Base-by-base conservation (phyloP, 2,888 invertebrate genomes). In the Creontiades dilutus region DNA sequence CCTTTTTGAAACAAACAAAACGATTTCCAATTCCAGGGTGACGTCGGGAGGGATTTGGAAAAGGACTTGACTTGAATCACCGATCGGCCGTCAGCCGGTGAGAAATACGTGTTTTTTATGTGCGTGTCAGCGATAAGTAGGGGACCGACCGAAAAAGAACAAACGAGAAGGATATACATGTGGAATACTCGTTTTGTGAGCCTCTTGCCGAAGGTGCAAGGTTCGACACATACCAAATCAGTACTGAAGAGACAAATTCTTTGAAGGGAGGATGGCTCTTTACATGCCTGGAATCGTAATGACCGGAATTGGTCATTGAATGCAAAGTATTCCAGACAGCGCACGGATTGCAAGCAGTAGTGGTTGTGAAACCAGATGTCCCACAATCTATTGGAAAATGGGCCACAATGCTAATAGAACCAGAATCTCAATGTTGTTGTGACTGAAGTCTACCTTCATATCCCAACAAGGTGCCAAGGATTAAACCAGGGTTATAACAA, bases 1-100 rank as follows among this genome's bases (percentile, higher is more conserved):
- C 52, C 46, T 82, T 27, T 27, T 82, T 52, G 52, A 82, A 52
- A 48, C 52, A 82, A 82, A 82, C 82, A 82, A 82, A 82, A 82
- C 82, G 82, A 82, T 82, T 82, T 46, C 82, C 82, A 82, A 82
- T 82, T 82, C 82, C 47, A 82, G 48, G 23, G 19, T 68, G 19
- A 9, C 68, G 68, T 68, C 52, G 52, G 52, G 52, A 14, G 68
- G 68, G 68, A 68, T 68, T 68, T 68, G 68, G 68, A 68, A 68
- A 68, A 68, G 2, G 68, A 68, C 68, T 68, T 23, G 68, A 68
- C 68, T 68, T 68, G 68, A 68, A 68, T 68, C 23, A 12, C 68
- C 68, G 68, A 68, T 68, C 68, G 23, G 19, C 68, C 68, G 37
- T 37, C 37, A 37, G 37, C 68, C 11, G 2, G 19, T 19, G 9